Conservation (phyloP, 2,797 vertebrate genomes). For the Chrysolophus pictus region DNA sequence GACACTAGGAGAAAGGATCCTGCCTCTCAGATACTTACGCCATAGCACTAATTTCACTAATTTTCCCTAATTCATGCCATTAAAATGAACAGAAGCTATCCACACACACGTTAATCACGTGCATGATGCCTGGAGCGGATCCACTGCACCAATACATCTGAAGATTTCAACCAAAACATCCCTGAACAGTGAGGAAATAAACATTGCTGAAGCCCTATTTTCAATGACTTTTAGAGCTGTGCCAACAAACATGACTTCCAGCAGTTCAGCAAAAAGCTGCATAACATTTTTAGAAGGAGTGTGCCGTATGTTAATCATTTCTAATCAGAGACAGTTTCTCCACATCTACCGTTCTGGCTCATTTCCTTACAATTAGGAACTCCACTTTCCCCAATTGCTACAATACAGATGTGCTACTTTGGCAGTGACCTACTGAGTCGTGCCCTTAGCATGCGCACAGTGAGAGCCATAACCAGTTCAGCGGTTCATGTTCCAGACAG, state of each 20-base stretch:
- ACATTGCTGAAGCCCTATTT: not conserved
- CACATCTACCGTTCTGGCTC: slow-evolving; percentile 46
- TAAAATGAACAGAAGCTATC: not conserved
- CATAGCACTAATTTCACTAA: not conserved
- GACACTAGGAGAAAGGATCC: not conserved
- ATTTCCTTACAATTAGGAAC: slow-evolving; percentile 62
- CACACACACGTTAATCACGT: not conserved
- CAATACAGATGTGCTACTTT: slow-evolving; percentile 41
- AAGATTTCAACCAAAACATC: not conserved
- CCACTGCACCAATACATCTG: not conserved
- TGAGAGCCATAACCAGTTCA: not conserved
- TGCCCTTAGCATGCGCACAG: not conserved
- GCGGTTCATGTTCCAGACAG: slow-evolving; percentile 14
- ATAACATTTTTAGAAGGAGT: slow-evolving; percentile 23
- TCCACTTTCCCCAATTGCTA: slow-evolving; percentile 15
- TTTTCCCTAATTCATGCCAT: not conserved
- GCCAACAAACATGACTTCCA: not conserved
- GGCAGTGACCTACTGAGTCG: not conserved
- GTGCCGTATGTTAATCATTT: slow-evolving; percentile 34
- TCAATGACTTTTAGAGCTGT: not conserved
- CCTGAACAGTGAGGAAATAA: slow-evolving; percentile 8
- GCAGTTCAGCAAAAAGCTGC: slow-evolving; percentile 9
- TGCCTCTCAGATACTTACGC: not conserved
- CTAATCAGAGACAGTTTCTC: slow-evolving; percentile 49
- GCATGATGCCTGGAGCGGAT: not conserved